phyloP scores from a whole-genome alignment of 2,113 vertebrate genomes.

The Ochotona princeps region DNA sequence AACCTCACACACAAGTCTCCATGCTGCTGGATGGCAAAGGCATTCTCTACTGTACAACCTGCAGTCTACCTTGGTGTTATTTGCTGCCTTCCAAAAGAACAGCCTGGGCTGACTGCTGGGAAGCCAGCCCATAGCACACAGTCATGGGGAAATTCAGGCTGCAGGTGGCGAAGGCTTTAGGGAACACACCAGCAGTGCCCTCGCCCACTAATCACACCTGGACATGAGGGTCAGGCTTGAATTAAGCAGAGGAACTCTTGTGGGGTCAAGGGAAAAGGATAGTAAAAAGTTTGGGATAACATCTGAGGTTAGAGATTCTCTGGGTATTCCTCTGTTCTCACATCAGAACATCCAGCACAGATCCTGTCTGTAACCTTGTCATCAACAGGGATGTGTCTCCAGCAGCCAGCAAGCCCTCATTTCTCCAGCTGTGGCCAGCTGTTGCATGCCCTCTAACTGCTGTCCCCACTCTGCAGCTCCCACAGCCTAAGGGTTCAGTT shows the following conservation, averaged over 20 bases:
- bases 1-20: not conserved
- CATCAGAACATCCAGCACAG: too few species aligned
- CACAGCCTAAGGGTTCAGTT: too few species aligned
- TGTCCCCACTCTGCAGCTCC: too few species aligned
- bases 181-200: not conserved
- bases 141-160: not conserved
- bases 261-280: not conserved
- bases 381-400: too few species aligned
- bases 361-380: too few species aligned
- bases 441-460: too few species aligned
- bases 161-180: not conserved
- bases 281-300: not conserved
- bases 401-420: too few species aligned
- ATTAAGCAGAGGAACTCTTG: not conserved
- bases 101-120: not conserved
- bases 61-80: not conserved
- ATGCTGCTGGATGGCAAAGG: too few species aligned
- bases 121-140: not conserved
- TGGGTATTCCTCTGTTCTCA: too few species aligned
- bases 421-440: too few species aligned
- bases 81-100: not conserved
- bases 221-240: not conserved
- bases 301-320: not conserved
- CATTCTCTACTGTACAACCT: not conserved
- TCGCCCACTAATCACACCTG: not conserved